Evolutionary conservation across 1,140 invertebrate species (phyloP), one percentile per base, ranked within the genome.

Genomic region (Zeugodacus cucurbitae): DNA sequence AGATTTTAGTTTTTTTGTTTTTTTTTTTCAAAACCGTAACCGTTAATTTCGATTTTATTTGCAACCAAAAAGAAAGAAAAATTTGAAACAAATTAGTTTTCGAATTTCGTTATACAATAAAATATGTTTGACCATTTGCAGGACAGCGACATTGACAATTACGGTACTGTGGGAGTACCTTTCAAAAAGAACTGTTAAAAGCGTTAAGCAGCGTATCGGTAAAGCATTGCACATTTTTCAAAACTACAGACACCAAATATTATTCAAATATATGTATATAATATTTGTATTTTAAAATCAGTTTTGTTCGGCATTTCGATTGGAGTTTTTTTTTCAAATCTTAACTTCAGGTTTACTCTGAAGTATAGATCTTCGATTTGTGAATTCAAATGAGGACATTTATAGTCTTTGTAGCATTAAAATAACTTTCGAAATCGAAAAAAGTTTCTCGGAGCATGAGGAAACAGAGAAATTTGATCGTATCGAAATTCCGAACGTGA

Each of bases 1-100:
- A 11, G 41, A 29, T 57, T 88, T 64, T 22, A 59, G 57, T 88
- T 91, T 92, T 91, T 64, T 87, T 74, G 41, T 87, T 58, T 67
- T 29, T 82, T 48, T 87, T 59, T 29, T 87, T 22, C 10, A 5
- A 22, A 14, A 88, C 78, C 87, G 62, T 88, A 29, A 86, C 88
- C 78, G 82, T 59, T 54, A 82, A 82, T 29, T 48, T 82, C 44
- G 20, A 74, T 37, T 74, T 74, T 32, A 34, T 54, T 29, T 29
- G 74, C n/a, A 44, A 48, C 74, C 74, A 82, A 82, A 82, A 41
- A 48, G 29, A 78, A 82, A 82, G 74, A 82, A 82, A 78, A 82
- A 54, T 82, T 37, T 1, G n/a, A 78, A 82, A 82, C n/a, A 54
- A 82, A 82, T 82, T 44, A 48, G 74, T 48, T 82, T 48, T 11